Evolutionary conservation across 2,113 vertebrate genomes (phyloP).

Genomic region (Hippoglossus stenolepis): DNA sequence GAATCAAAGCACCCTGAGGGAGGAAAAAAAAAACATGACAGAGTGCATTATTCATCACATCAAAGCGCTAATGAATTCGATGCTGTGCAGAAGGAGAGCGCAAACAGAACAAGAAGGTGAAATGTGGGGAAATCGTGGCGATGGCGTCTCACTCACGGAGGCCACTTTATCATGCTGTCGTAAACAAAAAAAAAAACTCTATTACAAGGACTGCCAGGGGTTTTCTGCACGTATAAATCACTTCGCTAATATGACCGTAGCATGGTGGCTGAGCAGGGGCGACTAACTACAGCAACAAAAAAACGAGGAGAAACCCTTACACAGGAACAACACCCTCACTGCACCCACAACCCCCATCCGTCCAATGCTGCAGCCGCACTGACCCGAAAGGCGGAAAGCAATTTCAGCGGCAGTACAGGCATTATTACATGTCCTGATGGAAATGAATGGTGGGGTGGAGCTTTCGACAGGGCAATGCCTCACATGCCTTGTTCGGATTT

Average conservation of each 20-base stretch:
- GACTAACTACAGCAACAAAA: slow-evolving; percentile 40
- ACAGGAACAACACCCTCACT: slow-evolving; percentile 29
- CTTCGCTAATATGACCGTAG: slow-evolving; percentile 78
- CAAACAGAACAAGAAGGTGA: slow-evolving; percentile 1
- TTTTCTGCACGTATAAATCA: slow-evolving; percentile 81
- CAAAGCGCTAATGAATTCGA: slow-evolving; percentile 65
- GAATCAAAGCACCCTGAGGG: slow-evolving; percentile 55
- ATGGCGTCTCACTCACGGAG: slow-evolving; percentile 30
- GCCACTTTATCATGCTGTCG: slow-evolving; percentile 70
- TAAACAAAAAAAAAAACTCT: slow-evolving; percentile 46
- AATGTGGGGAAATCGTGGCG: slow-evolving; percentile 24
- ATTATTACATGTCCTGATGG: slow-evolving; percentile 77
- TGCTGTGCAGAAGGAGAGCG: slow-evolving; percentile 43
- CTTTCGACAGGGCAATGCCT: slow-evolving; percentile 61
- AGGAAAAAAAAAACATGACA: slow-evolving; percentile 52
- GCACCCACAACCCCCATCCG: neutral
- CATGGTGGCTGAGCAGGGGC: slow-evolving; percentile 70
- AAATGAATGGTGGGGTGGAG: slow-evolving; percentile 75
- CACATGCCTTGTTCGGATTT: slow-evolving; percentile 58
- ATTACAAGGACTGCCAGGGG: slow-evolving; percentile 57
- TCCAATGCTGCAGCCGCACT: slow-evolving; percentile 42
- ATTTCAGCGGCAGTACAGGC: slow-evolving; percentile 83
- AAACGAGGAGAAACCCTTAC: slow-evolving; percentile 35
- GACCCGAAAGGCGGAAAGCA: slow-evolving; percentile 79
- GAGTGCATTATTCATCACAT: slow-evolving; percentile 71